phyloP scores from a whole-genome alignment of 2,797 vertebrate genomes.

The Thripadectes ignobilis region DNA sequence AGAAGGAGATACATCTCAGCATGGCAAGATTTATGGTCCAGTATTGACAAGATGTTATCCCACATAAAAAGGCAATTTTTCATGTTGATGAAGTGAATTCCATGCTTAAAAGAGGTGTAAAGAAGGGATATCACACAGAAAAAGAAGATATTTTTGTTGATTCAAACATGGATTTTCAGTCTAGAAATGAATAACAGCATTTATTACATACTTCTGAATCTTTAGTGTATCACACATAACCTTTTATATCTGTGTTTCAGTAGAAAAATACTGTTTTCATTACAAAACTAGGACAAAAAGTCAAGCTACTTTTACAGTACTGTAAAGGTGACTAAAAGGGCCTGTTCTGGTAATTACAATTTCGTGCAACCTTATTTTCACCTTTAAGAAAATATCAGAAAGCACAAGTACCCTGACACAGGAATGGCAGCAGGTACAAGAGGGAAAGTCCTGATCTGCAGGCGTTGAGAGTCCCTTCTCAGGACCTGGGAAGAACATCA shows the following conservation, averaged over 20 bases:
- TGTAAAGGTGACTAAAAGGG: neutral
- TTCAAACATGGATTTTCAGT: neutral
- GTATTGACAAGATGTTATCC: neutral
- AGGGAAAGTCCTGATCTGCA: neutral
- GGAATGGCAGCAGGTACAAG: neutral
- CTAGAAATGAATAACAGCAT: neutral
- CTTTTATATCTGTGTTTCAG: neutral
- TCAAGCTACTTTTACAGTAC: neutral
- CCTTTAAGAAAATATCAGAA: neutral
- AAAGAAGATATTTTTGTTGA: neutral
- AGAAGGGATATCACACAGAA: neutral
- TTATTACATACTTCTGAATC: neutral
- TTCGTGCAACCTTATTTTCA: neutral
- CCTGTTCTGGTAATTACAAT: neutral
- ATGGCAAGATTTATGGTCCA: neutral
- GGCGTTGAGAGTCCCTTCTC: neutral
- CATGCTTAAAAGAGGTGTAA: neutral
- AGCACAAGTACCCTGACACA: neutral
- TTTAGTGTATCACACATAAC: neutral
- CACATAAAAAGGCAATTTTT: neutral
- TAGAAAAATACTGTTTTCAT: neutral
- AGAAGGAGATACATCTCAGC: neutral
- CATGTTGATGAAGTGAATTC: neutral
- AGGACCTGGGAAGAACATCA: neutral
- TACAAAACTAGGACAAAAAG: neutral